phyloP scores from a whole-genome alignment of 2,797 vertebrate genomes.

The Phataginus tricuspis region DNA sequence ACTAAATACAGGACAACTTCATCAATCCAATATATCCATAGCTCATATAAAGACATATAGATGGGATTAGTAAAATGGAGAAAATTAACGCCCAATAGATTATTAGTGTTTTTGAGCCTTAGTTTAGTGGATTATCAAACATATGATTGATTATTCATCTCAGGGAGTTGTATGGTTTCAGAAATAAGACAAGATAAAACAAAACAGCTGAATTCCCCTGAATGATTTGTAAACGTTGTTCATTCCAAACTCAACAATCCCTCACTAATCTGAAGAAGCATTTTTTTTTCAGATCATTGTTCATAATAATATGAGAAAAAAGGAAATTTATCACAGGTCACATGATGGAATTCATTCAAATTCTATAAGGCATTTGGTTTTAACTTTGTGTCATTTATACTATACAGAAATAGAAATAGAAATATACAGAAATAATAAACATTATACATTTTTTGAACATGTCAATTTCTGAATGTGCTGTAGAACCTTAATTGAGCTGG shows the following conservation, averaged over 20 bases:
- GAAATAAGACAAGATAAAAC: background rate
- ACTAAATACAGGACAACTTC: slow-evolving; percentile 70
- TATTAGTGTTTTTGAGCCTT: slow-evolving; percentile 73
- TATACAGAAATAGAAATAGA: background rate
- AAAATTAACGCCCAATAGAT: slow-evolving; percentile 72
- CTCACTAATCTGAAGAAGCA: background rate
- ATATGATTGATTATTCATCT: slow-evolving; percentile 11
- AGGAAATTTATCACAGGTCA: background rate
- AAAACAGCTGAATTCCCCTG: background rate
- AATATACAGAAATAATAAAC: background rate
- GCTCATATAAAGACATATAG: slow-evolving; percentile 68
- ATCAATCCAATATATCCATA: slow-evolving; percentile 76
- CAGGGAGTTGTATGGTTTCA: background rate
- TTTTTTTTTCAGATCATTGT: slow-evolving; percentile 7
- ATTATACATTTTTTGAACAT: background rate
- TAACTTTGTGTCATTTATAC: slow-evolving; percentile 22
- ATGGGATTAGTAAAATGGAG: slow-evolving; percentile 66
- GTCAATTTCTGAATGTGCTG: background rate
- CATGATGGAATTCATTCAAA: background rate
- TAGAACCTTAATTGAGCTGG: background rate
- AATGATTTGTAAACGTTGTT: slow-evolving; percentile 3
- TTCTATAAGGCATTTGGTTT: slow-evolving; percentile 23
- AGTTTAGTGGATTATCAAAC: slow-evolving; percentile 65
- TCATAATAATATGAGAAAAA: slow-evolving; percentile 22
- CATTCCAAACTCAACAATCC: slow-evolving; percentile 31